Evolutionary conservation across 1,140 invertebrate species (phyloP), one percentile per base, ranked within the genome.

Genomic region (Globodera ellingtonae): DNA sequence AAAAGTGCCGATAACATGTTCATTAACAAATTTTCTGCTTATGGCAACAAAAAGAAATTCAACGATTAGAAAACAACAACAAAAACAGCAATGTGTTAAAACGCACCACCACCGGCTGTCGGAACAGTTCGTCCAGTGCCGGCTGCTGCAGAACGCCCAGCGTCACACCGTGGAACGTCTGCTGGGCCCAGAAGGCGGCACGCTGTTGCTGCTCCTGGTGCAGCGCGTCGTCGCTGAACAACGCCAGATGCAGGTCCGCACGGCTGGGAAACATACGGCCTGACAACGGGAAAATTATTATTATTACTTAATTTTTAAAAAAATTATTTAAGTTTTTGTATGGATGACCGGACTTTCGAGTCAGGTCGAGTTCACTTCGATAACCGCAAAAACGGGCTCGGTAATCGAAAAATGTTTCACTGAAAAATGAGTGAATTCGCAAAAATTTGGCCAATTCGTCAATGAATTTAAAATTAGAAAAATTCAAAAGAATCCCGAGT

Each of bases 151-250:
- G 92, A 72, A 92, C 93, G 87, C 94, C 95, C 18, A 99, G 91
- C 91, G 99, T 95, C 48, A 99, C 96, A 44, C 96, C 96, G 91
- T 99, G 96, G 91, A 99, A 99, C 90, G 94, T 95, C 59, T 95
- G 94, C 90, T 99, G 96, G 90, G 95, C 94, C 97, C 97, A 99
- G 90, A 99, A 99, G 89, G 98, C 98, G 0, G 96, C 95, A 91
- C 98, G 98, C 87, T 96, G 96, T 86, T 95, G 96, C 90, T 98
- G 96, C 90, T 99, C 97, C 93, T 97, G 96, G 89, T 95, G 99
- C 7, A 99, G 92, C 69, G 95, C 94, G 91, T 99, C 97, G 90
- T 99, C 97, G 75, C 94, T 95, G 89, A 99, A 99, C 4, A 98
- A 96, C n/a, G 96, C 95, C 88, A 99, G 94, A 87, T 98, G 96